Conservation (phyloP, 2,113 vertebrate species). For the Synchiropus splendidus region DNA sequence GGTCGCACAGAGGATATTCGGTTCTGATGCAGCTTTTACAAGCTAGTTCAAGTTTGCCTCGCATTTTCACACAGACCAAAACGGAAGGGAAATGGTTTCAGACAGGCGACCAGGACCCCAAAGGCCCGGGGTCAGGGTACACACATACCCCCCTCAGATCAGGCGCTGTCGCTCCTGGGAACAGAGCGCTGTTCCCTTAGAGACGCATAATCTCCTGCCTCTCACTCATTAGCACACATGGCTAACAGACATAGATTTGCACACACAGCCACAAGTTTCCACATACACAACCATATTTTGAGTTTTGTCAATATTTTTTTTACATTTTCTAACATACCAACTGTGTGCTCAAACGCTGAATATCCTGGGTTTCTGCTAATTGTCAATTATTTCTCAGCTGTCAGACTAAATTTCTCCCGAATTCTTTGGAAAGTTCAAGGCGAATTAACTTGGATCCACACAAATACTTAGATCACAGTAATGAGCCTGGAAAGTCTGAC, state of each 20-base stretch:
- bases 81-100: slow-evolving; percentile 51
- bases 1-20: slow-evolving; percentile 9
- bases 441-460: not conserved
- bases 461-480: too few relatives aligned
- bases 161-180: slow-evolving; percentile 48
- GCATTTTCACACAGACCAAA: slow-evolving; percentile 34
- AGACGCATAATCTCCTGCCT: slow-evolving; percentile 53
- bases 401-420: slow-evolving; percentile 26
- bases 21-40: not conserved
- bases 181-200: slow-evolving; percentile 48
- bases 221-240: slow-evolving; percentile 47
- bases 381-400: slow-evolving; percentile 12
- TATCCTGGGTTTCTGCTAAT: slow-evolving; percentile 4
- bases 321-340: too few relatives aligned
- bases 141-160: slow-evolving; percentile 35
- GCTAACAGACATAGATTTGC: slow-evolving; percentile 13
- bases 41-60: slow-evolving; percentile 24
- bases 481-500: too few relatives aligned
- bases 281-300: not conserved
- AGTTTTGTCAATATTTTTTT: too few relatives aligned
- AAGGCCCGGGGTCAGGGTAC: slow-evolving; percentile 50
- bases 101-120: slow-evolving; percentile 47
- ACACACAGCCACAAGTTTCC: slow-evolving; percentile 6
- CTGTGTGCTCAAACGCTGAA: too few relatives aligned
- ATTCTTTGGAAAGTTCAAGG: slow-evolving; percentile 9